A percentile compares a stretch with the other conserved stretches of the same genome.
These are phyloP conservation scores for Ryuthela nishihirai DNA, from an alignment of 2,888 invertebrate genomes.

Conservation along the genomic window DNA sequence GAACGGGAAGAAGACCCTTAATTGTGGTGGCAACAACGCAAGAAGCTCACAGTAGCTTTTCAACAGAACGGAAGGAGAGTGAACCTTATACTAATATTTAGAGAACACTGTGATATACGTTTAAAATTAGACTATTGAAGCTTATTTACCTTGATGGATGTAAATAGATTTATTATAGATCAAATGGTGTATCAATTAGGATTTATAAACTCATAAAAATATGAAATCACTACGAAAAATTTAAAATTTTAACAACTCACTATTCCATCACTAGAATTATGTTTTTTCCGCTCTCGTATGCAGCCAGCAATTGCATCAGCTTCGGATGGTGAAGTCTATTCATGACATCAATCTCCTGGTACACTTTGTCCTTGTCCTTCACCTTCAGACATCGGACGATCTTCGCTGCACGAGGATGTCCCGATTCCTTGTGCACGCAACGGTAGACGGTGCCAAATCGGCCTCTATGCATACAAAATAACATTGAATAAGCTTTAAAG, in stretches of 20 bases:
- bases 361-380: slow-evolving; percentile 69
- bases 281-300: slow-evolving; percentile 70
- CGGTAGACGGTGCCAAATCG: slow-evolving; percentile 56
- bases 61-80: too few species aligned
- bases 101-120: too few species aligned
- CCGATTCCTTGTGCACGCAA: slow-evolving; percentile 61
- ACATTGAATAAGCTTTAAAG: too few species aligned
- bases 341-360: slow-evolving; percentile 83
- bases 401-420: slow-evolving; percentile 73
- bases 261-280: slow-evolving; percentile 86
- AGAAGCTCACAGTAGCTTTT: too few species aligned
- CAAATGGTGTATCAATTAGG: too few species aligned
- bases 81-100: too few species aligned
- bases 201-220: too few species aligned
- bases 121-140: too few species aligned
- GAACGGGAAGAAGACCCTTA: too few species aligned
- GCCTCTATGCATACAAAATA: slow-evolving; percentile 49
- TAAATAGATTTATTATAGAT: too few species aligned
- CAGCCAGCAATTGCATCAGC: slow-evolving; percentile 74
- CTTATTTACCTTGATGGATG: too few species aligned
- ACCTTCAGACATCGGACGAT: slow-evolving; percentile 68
- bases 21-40: too few species aligned
- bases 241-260: slow-evolving; percentile 60
- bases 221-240: neutral
- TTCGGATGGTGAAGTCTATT: slow-evolving; percentile 76